Evolutionary conservation across 2,113 vertebrate genomes (phyloP).

Genomic region (Antechinus flavipes): DNA sequence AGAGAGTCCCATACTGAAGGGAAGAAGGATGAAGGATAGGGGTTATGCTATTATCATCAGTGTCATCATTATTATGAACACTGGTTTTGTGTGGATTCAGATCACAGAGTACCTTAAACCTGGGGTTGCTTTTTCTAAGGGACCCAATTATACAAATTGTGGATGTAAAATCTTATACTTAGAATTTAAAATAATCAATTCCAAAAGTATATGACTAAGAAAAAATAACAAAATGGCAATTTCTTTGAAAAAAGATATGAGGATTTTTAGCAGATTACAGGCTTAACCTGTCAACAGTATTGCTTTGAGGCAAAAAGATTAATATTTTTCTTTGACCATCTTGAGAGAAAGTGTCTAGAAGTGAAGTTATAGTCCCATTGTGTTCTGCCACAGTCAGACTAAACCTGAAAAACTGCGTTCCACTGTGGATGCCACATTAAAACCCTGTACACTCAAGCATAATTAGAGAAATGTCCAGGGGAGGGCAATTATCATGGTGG

Average conservation of each 20-base stretch:
- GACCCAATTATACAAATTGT: not conserved
- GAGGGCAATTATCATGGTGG: not conserved
- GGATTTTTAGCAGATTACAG: not conserved
- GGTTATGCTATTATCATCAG: not conserved
- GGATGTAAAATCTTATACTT: not conserved
- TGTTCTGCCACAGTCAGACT: not conserved
- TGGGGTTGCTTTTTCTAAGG: not conserved
- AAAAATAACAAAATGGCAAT: not conserved
- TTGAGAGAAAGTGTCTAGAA: not conserved
- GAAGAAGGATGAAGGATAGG: not conserved
- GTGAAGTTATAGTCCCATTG: not conserved
- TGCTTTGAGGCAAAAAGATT: not conserved
- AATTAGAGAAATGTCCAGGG: not conserved
- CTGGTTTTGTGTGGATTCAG: not conserved
- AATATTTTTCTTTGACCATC: not conserved
- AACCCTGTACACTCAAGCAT: not conserved
- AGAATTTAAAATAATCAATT: not conserved
- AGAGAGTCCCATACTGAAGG: constrained; percentile 26
- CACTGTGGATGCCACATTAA: not conserved
- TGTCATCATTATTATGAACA: not conserved
- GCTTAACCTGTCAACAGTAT: not conserved
- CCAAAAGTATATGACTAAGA: not conserved
- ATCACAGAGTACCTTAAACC: not conserved
- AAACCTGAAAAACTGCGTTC: not conserved
- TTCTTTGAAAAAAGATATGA: not conserved